Conservation (phyloP, 1,140 invertebrate species). For the Chironomus tepperi region DNA sequence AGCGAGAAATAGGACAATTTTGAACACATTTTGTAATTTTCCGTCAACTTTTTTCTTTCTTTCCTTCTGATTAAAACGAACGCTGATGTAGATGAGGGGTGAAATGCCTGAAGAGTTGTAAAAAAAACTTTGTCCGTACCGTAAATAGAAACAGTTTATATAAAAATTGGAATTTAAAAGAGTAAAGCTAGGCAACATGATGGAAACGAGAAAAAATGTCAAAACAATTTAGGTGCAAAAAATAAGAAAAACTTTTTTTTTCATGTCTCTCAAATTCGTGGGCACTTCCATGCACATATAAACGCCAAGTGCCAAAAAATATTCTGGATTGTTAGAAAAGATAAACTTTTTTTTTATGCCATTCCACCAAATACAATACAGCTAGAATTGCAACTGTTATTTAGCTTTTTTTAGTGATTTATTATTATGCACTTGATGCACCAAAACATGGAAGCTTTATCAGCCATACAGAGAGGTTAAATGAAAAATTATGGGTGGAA, state of each 20-base stretch:
- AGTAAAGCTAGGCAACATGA: neutral
- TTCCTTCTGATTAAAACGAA: neutral
- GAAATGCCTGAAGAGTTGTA: neutral
- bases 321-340: neutral
- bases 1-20: neutral
- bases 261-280: conserved; percentile 6
- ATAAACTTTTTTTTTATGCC: conserved; percentile 1
- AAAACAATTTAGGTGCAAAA: conserved; percentile 8
- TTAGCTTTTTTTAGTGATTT: neutral
- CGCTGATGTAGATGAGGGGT: neutral
- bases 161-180: neutral
- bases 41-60: neutral
- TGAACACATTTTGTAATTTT: neutral
- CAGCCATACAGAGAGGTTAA: conserved; percentile 16
- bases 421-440: conserved; percentile 23
- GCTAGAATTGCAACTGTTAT: neutral
- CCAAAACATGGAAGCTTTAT: neutral
- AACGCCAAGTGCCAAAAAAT: neutral
- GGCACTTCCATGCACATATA: neutral
- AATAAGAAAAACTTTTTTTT: neutral
- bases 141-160: neutral
- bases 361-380: neutral
- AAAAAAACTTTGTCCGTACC: conserved; percentile 1
- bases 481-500: conserved; percentile 12
- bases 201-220: conserved; percentile 12